Evolutionary conservation across 2,888 invertebrate genomes (phyloP).

Genomic region (Drosophila phalerata): DNA sequence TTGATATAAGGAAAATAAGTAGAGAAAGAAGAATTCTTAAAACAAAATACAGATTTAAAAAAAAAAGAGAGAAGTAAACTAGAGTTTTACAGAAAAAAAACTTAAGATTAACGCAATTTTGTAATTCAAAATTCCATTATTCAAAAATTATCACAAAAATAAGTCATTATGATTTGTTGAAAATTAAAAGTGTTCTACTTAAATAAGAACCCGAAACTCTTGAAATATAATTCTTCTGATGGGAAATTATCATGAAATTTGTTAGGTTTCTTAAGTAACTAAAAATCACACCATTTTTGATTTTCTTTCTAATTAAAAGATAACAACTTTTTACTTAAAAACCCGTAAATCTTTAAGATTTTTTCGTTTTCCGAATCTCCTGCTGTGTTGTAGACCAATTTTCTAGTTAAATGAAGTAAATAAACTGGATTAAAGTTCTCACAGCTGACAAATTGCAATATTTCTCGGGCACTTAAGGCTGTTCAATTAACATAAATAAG

Average conservation of each 20-base stretch:
- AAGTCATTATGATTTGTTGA: too few relatives aligned
- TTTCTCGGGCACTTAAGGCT: neutral
- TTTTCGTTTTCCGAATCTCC: neutral
- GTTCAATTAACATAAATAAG: slow-evolving; percentile 4
- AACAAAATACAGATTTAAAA: neutral
- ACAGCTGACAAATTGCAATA: slow-evolving; percentile 9
- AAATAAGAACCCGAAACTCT: too few relatives aligned
- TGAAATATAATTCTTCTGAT: too few relatives aligned
- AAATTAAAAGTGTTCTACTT: too few relatives aligned
- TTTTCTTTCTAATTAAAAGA: neutral
- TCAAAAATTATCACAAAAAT: too few relatives aligned
- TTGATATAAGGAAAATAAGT: neutral
- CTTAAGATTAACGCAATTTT: neutral
- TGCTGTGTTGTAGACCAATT: slow-evolving; percentile 3
- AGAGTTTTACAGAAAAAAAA: neutral
- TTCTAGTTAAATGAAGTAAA: neutral
- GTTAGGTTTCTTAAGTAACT: too few relatives aligned
- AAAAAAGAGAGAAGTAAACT: neutral
- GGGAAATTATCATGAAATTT: too few relatives aligned
- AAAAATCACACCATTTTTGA: too few relatives aligned
- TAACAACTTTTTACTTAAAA: neutral
- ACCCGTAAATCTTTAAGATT: neutral
- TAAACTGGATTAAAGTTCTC: slow-evolving; percentile 27
- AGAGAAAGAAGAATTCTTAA: neutral
- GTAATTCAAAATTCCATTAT: too few relatives aligned